phyloP scores from a whole-genome alignment of 2,888 invertebrate species.

The Blastobasis adustella region DNA sequence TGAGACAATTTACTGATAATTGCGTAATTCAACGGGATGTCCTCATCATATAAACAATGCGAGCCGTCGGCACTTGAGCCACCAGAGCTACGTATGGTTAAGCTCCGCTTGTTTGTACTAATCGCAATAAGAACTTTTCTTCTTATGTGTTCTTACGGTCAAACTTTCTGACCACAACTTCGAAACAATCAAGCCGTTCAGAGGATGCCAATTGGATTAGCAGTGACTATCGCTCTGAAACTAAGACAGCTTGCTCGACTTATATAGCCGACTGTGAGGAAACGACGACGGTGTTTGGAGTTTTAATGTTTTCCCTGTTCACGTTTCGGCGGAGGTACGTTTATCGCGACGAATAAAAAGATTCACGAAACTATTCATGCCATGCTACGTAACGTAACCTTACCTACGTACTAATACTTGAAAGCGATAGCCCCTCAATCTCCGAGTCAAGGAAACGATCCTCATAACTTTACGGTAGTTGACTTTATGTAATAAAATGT shows the following conservation, averaged over 20 bases:
- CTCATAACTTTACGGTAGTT: constrained; percentile 33
- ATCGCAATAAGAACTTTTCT: constrained; percentile 20
- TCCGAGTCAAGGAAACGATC: constrained; percentile 29
- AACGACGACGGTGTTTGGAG: constrained; percentile 7
- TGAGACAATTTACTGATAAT: too few relatives aligned
- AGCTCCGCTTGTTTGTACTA: neutral
- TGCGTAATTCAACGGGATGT: too few relatives aligned
- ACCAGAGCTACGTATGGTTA: neutral
- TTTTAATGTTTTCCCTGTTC: constrained; percentile 3
- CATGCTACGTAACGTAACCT: constrained; percentile 24
- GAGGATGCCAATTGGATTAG: constrained; percentile 46
- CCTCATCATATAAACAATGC: neutral
- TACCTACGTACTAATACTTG: constrained; percentile 25
- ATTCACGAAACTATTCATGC: constrained; percentile 9
- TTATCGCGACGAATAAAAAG: neutral
- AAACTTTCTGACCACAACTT: constrained; percentile 52
- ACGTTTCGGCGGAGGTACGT: neutral
- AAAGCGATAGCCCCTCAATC: constrained; percentile 31
- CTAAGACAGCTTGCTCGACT: constrained; percentile 26
- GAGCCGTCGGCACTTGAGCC: neutral
- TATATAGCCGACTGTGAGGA: constrained; percentile 9
- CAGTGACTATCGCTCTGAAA: constrained; percentile 17
- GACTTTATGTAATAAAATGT: constrained; percentile 23
- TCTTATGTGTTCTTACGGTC: constrained; percentile 24
- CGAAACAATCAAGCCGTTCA: constrained; percentile 56